Base-by-base conservation (phyloP, 37 sponge, comb jelly and placozoan species). In the Ephydatia muelleri region DNA sequence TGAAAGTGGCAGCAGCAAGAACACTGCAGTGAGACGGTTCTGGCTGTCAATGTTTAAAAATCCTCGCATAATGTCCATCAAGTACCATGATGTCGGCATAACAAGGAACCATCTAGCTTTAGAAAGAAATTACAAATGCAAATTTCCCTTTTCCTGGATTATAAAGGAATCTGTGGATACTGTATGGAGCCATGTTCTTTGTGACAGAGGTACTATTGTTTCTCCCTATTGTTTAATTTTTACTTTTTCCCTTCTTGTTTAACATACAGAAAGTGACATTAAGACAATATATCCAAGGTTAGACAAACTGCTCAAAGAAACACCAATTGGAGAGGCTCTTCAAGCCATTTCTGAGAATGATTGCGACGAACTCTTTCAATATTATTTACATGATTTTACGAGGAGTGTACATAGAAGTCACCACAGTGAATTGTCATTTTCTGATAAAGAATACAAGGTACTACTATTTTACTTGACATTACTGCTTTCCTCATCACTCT, bases 101-200 rank as follows among this genome's bases (percentile, higher is more conserved):
- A 9, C 6, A 6, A 3, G 6, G 6, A 43, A 43, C 6, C 43
- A 43, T 43, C 43, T 6, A 9, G 43, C 6, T 3, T 43, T 6
- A 43, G 43, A 43, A 43, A 43, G 43, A 6, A 88, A 82, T 28
- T 85, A 73, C 30, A 57, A 68, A 25, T 95, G 93, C 38, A 73
- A 89, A 65, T 82, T 96, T 16, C 96, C 96, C 0, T 96, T 96
- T 76, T 96, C 91, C 0, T 96, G 96, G 96, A 39, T 93, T 0
- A 65, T 96, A n/a, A 88, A 82, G 49, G 81, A 86, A n/a, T 33
- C 82, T 27, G 43, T 96, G 39, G 89, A 96, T 21, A 39, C 77
- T 28, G 85, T 84, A 40, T 87, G 87, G 86, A 78, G 81, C 36
- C 87, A 70, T 85, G n/a, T n/a, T n/a, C 79, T 73, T 65, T 21